Percentiles rank a stretch among this genome's conserved stretches.
phyloP scores from a whole-genome alignment of 2,797 vertebrate genomes.

The Botia almorhae region DNA sequence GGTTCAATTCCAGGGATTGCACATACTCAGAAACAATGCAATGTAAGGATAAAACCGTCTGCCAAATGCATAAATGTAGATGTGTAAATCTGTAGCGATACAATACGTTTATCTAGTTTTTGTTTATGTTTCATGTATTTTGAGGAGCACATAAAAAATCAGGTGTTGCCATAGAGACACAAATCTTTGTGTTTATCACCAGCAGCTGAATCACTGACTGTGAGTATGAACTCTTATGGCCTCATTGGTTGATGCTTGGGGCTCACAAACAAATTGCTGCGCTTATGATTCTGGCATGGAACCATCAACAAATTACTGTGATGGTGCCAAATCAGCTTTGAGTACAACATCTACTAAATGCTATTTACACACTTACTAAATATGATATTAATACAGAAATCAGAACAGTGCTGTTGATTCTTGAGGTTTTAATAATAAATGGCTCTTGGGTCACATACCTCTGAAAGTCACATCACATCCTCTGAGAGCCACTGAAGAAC shows the following conservation, averaged over 20 bases:
- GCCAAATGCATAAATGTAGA: too few relatives aligned
- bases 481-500: background rate
- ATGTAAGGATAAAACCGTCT: too few relatives aligned
- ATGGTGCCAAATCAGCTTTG: background rate
- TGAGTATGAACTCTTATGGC: slow-evolving; percentile 61
- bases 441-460: background rate
- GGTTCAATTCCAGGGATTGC: too few relatives aligned
- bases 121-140: slow-evolving; percentile 73
- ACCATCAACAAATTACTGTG: background rate
- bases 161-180: slow-evolving; percentile 84
- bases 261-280: background rate
- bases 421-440: background rate
- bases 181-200: slow-evolving; percentile 83
- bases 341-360: background rate
- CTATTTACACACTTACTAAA: too few relatives aligned
- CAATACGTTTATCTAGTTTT: too few relatives aligned
- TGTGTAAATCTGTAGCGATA: background rate
- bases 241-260: background rate
- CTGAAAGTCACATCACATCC: background rate
- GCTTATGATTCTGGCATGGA: background rate
- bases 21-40: too few relatives aligned
- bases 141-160: slow-evolving; percentile 86
- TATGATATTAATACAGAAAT: background rate
- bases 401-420: background rate
- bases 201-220: slow-evolving; percentile 84